phyloP scores from a whole-genome alignment of 2,888 invertebrate genomes.

The Beris chalybata region DNA sequence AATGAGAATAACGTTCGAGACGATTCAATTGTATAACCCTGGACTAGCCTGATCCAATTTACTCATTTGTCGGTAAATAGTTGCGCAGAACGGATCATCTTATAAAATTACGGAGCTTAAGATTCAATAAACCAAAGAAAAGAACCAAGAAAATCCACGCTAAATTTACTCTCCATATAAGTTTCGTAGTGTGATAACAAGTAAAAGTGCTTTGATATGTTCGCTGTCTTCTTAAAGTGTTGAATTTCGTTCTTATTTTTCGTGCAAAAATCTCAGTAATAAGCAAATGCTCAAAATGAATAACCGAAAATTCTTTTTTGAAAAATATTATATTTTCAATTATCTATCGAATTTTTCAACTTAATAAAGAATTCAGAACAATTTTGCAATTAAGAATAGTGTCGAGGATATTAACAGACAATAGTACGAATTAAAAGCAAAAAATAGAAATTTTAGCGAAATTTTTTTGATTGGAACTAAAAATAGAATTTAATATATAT shows the following conservation, averaged over 20 bases:
- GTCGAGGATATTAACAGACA: not conserved
- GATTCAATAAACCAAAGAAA: too few species aligned
- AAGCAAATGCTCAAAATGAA: slow-evolving; percentile 35
- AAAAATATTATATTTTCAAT: slow-evolving; percentile 40
- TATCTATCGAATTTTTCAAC: slow-evolving; percentile 41
- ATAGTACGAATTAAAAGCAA: not conserved
- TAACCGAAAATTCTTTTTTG: slow-evolving; percentile 41
- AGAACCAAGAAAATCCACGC: too few species aligned
- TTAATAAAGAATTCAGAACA: slow-evolving; percentile 22
- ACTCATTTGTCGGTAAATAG: slow-evolving; percentile 17
- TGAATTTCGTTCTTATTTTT: not conserved
- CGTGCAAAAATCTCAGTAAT: too few species aligned
- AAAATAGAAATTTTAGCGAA: not conserved
- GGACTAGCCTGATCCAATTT: not conserved
- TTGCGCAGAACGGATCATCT: slow-evolving; percentile 9
- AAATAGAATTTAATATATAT: not conserved
- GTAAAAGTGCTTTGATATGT: not conserved
- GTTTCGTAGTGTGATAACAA: not conserved
- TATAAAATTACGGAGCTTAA: not conserved
- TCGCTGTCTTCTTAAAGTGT: not conserved
- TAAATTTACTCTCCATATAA: too few species aligned
- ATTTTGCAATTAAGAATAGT: not conserved
- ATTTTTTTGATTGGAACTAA: not conserved
- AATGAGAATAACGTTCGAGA: not conserved
- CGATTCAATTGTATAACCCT: slow-evolving; percentile 16